Percentiles rank a stretch among this genome's conserved stretches.
Conservation (phyloP, 2,797 vertebrate genomes). For the Phoeniculus purpureus region DNA sequence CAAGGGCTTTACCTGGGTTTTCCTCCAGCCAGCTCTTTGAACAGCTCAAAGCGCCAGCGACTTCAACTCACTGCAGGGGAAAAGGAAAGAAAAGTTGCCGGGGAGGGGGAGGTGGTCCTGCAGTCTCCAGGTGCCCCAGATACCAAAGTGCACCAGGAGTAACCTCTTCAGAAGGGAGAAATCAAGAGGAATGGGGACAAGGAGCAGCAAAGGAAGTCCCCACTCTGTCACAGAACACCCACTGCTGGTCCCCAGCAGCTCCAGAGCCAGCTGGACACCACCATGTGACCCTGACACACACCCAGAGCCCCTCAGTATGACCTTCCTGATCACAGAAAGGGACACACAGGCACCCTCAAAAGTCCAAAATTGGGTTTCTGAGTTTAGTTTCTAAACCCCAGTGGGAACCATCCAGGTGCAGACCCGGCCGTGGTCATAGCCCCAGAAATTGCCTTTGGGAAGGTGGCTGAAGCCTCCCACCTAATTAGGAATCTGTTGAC, state of each 20-base stretch:
- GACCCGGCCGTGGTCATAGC: not conserved
- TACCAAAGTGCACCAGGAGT: not conserved
- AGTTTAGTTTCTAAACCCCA: not conserved
- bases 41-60: not conserved
- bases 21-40: not conserved
- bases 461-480: not conserved
- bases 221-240: rapidly evolving
- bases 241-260: not conserved
- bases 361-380: not conserved
- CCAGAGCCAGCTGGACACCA: not conserved
- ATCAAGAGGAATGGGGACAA: rapidly evolving
- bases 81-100: not conserved
- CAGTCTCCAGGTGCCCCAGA: rapidly evolving
- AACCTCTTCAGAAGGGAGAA: not conserved
- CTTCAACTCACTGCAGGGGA: not conserved
- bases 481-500: constrained; percentile 7
- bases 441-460: not conserved
- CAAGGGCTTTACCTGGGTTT: not conserved
- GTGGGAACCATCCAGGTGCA: not conserved
- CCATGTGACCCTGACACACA: rapidly evolving
- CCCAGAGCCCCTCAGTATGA: not conserved
- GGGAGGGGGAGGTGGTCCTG: not conserved
- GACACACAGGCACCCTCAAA: not conserved
- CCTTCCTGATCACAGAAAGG: not conserved
- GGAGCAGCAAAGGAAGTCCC: not conserved